phyloP scores from a whole-genome alignment of 2,113 vertebrate genomes.

The Morone saxatilis region DNA sequence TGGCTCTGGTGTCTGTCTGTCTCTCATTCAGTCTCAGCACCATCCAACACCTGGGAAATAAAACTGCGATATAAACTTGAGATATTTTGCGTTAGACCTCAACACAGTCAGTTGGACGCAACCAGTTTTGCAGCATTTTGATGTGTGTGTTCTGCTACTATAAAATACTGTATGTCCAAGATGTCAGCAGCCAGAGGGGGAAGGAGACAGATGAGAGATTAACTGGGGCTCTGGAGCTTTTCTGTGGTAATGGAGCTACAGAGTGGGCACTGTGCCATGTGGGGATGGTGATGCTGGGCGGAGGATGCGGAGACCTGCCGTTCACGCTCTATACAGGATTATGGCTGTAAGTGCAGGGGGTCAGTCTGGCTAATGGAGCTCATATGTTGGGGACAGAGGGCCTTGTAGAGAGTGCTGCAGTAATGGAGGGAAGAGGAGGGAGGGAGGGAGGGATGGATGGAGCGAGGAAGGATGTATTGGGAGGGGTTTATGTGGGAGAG shows the following conservation, averaged over 20 bases:
- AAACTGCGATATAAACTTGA: background rate
- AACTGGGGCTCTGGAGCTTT: conserved; percentile 41
- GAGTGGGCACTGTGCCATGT: conserved; percentile 57
- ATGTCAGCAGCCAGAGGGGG: conserved; percentile 31
- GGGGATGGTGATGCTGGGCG: conserved; percentile 24
- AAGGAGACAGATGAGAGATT: conserved; percentile 60
- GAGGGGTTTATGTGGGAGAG: conserved; percentile 25
- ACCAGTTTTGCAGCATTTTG: background rate
- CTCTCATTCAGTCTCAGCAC: background rate
- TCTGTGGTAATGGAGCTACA: conserved; percentile 59
- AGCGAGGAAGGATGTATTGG: background rate
- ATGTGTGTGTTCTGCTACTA: background rate
- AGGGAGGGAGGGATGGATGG: too few relatives aligned
- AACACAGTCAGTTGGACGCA: background rate
- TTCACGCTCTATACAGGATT: conserved; percentile 54
- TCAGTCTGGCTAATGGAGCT: conserved; percentile 65
- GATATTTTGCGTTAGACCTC: background rate
- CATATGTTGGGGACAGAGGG: conserved; percentile 45
- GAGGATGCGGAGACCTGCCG: conserved; percentile 41
- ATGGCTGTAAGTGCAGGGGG: conserved; percentile 49
- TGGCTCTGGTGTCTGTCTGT: conserved; percentile 6
- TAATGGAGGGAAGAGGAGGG: background rate
- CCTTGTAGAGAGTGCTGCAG: background rate
- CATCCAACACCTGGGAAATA: background rate
- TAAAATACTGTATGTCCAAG: conserved; percentile 3